These are phyloP conservation scores for Acheta domesticus DNA, from an alignment of 2,888 invertebrate species.

Conservation along the genomic window DNA sequence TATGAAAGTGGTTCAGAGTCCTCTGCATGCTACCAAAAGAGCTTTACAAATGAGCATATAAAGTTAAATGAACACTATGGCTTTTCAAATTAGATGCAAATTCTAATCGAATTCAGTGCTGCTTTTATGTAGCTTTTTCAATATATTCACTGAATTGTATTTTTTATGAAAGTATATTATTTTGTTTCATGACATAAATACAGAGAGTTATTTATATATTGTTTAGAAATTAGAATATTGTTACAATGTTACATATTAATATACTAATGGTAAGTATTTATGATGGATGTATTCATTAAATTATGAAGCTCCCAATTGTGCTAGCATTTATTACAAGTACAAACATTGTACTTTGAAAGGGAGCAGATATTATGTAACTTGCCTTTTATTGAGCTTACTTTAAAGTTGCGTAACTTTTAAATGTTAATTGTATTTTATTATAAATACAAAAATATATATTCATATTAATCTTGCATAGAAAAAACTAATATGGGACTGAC, in stretches of 20 bases:
- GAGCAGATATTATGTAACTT: conserved; percentile 5
- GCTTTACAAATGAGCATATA: conserved; percentile 18
- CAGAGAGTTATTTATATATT: conserved; percentile 23
- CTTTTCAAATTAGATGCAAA: conserved; percentile 19
- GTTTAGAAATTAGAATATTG: conserved; percentile 24
- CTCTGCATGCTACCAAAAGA: conserved; percentile 21
- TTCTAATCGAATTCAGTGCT: conserved; percentile 18
- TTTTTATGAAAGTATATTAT: conserved; percentile 19
- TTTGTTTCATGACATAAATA: conserved; percentile 20
- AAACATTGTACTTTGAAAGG: neutral
- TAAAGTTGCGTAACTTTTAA: conserved; percentile 18
- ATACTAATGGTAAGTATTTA: conserved; percentile 18
- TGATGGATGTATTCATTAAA: conserved; percentile 3
- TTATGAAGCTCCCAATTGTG: neutral
- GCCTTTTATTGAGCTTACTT: conserved; percentile 18
- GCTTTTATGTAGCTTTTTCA: conserved; percentile 23
- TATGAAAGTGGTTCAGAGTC: neutral
- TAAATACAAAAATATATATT: conserved; percentile 9
- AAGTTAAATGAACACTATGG: conserved; percentile 11
- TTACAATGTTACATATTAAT: conserved; percentile 18
- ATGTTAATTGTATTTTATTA: conserved; percentile 9
- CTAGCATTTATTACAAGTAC: neutral
- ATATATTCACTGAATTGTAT: conserved; percentile 19
- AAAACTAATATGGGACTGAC: conserved; percentile 18
- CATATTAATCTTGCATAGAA: conserved; percentile 5